Conservation (phyloP, 2,888 invertebrate species). For the Cataglyphis cursor region DNA sequence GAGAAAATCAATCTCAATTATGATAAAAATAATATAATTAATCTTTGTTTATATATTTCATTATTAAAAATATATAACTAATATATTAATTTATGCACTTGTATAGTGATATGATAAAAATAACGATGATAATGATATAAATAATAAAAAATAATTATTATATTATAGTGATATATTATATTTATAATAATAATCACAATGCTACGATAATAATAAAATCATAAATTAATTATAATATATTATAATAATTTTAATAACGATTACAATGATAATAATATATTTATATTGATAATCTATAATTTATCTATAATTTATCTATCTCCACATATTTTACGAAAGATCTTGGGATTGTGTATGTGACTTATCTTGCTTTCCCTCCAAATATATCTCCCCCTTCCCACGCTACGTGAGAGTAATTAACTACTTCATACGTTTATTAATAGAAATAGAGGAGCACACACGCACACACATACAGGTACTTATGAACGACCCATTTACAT, state of each 20-base stretch:
- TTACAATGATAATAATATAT: not conserved
- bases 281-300: not conserved
- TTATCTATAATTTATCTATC: not conserved
- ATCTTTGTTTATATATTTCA: too few species aligned
- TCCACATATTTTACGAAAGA: not conserved
- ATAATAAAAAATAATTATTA: not conserved
- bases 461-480: not conserved
- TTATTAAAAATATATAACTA: not conserved
- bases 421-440: not conserved
- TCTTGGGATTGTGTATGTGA: not conserved
- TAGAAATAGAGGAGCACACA: not conserved
- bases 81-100: not conserved
- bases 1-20: not conserved
- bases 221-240: not conserved
- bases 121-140: constrained; percentile 6
- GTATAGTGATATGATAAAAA: not conserved
- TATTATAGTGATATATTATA: not conserved
- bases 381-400: not conserved
- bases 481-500: constrained; percentile 33
- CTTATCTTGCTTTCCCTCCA: not conserved
- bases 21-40: not conserved
- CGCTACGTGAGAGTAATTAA: not conserved
- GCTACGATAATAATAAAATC: not conserved
- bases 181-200: not conserved
- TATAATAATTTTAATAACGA: not conserved